These are phyloP conservation scores for Silvanus unidentatus DNA, from an alignment of 2,888 invertebrate genomes.

Conservation along the genomic window DNA sequence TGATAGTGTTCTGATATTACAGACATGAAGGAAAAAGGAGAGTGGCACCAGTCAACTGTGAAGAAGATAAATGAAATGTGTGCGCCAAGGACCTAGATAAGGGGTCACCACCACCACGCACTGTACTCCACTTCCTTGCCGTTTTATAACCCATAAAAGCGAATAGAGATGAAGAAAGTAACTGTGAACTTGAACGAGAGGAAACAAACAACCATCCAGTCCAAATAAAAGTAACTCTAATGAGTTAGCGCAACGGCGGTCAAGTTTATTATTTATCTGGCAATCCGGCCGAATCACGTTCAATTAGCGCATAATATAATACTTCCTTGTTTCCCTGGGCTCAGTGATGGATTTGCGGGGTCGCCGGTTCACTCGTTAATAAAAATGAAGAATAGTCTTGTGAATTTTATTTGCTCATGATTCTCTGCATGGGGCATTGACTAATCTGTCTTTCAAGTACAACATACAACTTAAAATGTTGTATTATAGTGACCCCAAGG, in stretches of 20 bases:
- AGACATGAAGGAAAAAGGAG: conserved; percentile 32
- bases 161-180: not conserved
- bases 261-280: too few species aligned
- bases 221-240: too few species aligned
- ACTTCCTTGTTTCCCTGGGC: conserved; percentile 6
- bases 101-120: too few species aligned
- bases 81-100: not conserved
- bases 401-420: conserved; percentile 10
- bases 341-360: conserved; percentile 22
- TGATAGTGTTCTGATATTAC: conserved; percentile 2
- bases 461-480: not conserved
- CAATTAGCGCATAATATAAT: conserved; percentile 3
- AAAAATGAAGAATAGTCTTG: conserved; percentile 22
- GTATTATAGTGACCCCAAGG: conserved; percentile 3
- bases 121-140: not conserved
- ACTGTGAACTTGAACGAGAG: not conserved
- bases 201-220: too few species aligned
- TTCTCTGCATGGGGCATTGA: conserved; percentile 29
- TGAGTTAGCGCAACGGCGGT: too few species aligned
- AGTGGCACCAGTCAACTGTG: conserved; percentile 43
- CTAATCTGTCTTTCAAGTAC: conserved; percentile 20
- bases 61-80: conserved; percentile 43
- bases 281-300: too few species aligned
- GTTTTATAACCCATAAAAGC: conserved; percentile 5
- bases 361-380: conserved; percentile 25